These are phyloP conservation scores for Abscondita cerata DNA, from an alignment of 2,888 invertebrate genomes.

Conservation along the genomic window DNA sequence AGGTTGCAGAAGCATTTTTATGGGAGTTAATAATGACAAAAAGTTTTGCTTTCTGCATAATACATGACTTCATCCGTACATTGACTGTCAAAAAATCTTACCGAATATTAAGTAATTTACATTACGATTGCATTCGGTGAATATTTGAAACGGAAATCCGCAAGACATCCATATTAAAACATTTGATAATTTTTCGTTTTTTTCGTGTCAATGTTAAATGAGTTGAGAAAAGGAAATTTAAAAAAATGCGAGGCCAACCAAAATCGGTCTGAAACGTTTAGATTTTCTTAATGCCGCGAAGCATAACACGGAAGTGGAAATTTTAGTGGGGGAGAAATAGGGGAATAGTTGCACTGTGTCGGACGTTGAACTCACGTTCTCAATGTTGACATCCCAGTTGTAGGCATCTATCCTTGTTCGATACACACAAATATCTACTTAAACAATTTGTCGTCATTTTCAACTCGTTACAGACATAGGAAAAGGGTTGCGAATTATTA, in stretches of 20 bases:
- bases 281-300: slow-evolving; percentile 22
- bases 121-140: no score
- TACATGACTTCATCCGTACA: no score
- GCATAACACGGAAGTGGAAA: slow-evolving; percentile 35
- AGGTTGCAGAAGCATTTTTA: no score
- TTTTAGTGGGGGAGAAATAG: slow-evolving; percentile 42
- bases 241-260: not conserved
- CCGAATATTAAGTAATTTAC: no score
- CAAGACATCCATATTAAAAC: no score
- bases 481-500: slow-evolving; percentile 14
- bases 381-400: slow-evolving; percentile 56
- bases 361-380: slow-evolving; percentile 56
- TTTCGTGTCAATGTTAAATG: no score
- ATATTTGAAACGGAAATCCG: no score
- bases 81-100: no score
- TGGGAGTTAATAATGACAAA: no score
- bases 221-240: not conserved
- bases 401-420: slow-evolving; percentile 38
- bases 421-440: not conserved
- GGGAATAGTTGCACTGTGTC: slow-evolving; percentile 54
- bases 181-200: no score
- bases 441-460: slow-evolving; percentile 22
- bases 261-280: slow-evolving; percentile 14
- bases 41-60: no score
- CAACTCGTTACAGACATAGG: slow-evolving; percentile 32